These are phyloP conservation scores for Strigamia maritima DNA, from an alignment of 2,888 invertebrate species.

Conservation along the genomic window DNA sequence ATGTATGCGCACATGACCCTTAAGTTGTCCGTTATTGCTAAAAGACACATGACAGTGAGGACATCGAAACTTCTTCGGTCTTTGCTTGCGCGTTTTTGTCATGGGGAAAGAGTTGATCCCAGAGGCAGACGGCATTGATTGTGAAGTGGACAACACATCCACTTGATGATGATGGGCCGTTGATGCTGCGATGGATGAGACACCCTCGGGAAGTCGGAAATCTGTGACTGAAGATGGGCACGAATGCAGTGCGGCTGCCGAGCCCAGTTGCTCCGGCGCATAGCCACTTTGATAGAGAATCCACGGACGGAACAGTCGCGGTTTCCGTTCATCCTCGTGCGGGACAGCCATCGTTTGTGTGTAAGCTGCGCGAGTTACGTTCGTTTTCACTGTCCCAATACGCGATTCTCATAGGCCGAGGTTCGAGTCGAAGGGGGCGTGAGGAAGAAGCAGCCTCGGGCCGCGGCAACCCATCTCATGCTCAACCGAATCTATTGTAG, in stretches of 20 bases:
- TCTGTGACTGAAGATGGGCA: not conserved
- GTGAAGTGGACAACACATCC: not conserved
- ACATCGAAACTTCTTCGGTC: constrained; percentile 54
- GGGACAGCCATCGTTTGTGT: constrained; percentile 11
- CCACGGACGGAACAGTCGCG: constrained; percentile 36
- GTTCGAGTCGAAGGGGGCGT: not conserved
- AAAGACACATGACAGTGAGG: constrained; percentile 83
- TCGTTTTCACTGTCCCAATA: not conserved
- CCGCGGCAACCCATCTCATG: not conserved
- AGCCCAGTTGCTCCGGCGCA: not conserved
- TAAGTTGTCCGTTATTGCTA: constrained; percentile 89
- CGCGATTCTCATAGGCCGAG: constrained; percentile 2
- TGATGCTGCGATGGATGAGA: not conserved
- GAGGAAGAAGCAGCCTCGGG: constrained; percentile 13
- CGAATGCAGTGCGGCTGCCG: not conserved
- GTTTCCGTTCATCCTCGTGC: constrained; percentile 13
- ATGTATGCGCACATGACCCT: constrained; percentile 86
- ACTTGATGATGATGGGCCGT: not conserved
- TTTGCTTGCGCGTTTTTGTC: constrained; percentile 50
- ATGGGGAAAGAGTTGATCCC: constrained; percentile 34
- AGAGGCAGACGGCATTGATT: not conserved
- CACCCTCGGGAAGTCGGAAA: not conserved
- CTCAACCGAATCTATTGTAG: constrained; percentile 9
- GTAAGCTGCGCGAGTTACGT: not conserved
- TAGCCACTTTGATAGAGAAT: not conserved